Evolutionary conservation across 64 coral and sea anemone genomes (phyloP), one percentile per base, ranked within the genome.

Genomic region (Orbicella faveolata): DNA sequence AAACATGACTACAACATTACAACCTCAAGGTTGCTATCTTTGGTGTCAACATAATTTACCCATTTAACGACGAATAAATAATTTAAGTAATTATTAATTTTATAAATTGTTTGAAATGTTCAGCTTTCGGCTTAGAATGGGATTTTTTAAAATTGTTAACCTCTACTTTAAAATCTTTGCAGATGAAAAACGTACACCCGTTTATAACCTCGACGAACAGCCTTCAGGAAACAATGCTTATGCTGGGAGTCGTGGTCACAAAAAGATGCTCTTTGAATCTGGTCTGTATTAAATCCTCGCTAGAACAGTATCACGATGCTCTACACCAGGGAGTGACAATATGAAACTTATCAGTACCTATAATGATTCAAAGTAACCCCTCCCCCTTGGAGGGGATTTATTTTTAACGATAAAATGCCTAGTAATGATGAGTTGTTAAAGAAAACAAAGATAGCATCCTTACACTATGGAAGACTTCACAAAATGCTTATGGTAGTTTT

Each of bases 401-500:
- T 41, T 41, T 41, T 41, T 41, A 30, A 30, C 30, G 30, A 30
- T 30, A 0, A 30, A 30, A 30, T 30, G 30, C 30, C 30, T 30
- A 30, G 30, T 30, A 30, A 30, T 30, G 30, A 30, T 30, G 30
- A 30, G 30, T 30, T 30, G 30, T 30, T 30, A 30, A 30, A 30
- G 30, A 30, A 30, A 30, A 30, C 30, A 30, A 30, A 30, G 69
- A 88, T 88, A 88, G 70, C 86, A 75, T 75, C 86, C 73, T 75
- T 88, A 75, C 52, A 75, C 1, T 75, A 34, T 88, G 86, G 70
- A 88, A 88, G 72, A 75, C 86, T 75, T 74, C 78, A 69, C 44
- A 90, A 83, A 90, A 73, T 72, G 30, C 30, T 30, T 30, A 30
- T 30, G 30, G 30, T 30, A 30, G 0, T 30, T 30, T 30, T 30